Conservation (phyloP, 2,888 invertebrate species). For the Polymixis lichenea region DNA sequence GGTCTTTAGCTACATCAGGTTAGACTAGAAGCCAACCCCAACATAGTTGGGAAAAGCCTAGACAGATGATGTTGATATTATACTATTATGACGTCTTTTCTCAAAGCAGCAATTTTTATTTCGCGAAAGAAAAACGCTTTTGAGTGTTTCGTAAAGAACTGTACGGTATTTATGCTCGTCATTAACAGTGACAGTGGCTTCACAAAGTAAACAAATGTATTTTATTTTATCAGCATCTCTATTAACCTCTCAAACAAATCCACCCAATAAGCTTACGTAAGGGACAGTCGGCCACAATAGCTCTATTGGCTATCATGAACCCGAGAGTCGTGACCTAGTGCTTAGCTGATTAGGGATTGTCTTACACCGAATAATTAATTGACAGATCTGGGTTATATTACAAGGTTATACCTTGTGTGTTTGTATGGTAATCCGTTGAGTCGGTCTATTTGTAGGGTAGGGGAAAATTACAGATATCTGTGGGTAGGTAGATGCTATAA, state of each 20-base stretch:
- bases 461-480: neutral
- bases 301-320: constrained; percentile 13
- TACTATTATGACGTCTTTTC: too few species aligned
- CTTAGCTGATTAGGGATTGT: constrained; percentile 35
- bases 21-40: too few species aligned
- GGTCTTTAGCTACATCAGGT: too few species aligned
- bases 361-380: constrained; percentile 46
- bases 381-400: constrained; percentile 24
- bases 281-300: constrained; percentile 4
- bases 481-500: neutral
- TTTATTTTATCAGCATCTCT: neutral
- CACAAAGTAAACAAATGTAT: too few species aligned
- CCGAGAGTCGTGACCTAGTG: constrained; percentile 33
- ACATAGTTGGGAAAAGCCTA: too few species aligned
- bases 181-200: too few species aligned
- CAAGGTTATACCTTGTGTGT: constrained; percentile 17
- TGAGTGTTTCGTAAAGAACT: too few species aligned
- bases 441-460: constrained; percentile 8
- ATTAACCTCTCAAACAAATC: constrained; percentile 10
- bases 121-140: too few species aligned
- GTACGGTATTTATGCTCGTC: too few species aligned
- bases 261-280: constrained; percentile 7
- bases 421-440: constrained; percentile 24
- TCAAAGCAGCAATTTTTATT: too few species aligned
- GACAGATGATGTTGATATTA: too few species aligned